Base-by-base conservation (phyloP, 1,140 invertebrate genomes). In the Drosophila lini region DNA sequence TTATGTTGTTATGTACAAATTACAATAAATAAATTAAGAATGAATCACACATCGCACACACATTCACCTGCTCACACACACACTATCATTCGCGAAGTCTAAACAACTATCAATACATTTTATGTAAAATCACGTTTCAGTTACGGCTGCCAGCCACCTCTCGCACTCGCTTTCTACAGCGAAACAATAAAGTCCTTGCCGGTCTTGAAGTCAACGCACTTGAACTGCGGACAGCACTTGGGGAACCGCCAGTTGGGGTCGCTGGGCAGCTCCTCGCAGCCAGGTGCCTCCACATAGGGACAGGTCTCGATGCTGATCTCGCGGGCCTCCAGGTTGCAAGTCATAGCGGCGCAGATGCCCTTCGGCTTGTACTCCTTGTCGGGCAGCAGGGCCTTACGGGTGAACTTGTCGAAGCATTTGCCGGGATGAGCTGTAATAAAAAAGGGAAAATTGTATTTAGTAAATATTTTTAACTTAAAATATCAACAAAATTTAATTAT, bases 241-340 rank as follows among this genome's bases (percentile, higher is more conserved):
- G 91, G 91, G 73, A 88, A 92, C 61, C 82, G 79, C 91, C 91
- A 92, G 74, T 80, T 81, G 52, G 81, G 80, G 63, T 92, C 82
- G 38, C 76, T 80, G 56, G 91, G 84, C 61, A 92, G 80, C 80
- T 92, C 91, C 78, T 91, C 85, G 73, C 91, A 92, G 71, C 88
- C 91, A 68, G 91, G 91, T 75, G 90, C 90, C 50, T 92, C 91
- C 56, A 92, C 71, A 32, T 88, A 84, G 61, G 91, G 91, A 76
- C 91, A 92, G 52, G 91, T 92, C 81, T 92, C 91, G 77, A 92
- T 92, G 73, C 90, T 91, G 63, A 92, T 92, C 58, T 89, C 80
- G 56, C 78, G 84, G 38, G 80, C 63, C 58, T 82, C 74, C 60
- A 92, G 85, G 76, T 89, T 88, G 82, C 91, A 92, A 67, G 85